Evolutionary conservation across 1,140 invertebrate species (phyloP).

Genomic region (Microplitis demolitor): DNA sequence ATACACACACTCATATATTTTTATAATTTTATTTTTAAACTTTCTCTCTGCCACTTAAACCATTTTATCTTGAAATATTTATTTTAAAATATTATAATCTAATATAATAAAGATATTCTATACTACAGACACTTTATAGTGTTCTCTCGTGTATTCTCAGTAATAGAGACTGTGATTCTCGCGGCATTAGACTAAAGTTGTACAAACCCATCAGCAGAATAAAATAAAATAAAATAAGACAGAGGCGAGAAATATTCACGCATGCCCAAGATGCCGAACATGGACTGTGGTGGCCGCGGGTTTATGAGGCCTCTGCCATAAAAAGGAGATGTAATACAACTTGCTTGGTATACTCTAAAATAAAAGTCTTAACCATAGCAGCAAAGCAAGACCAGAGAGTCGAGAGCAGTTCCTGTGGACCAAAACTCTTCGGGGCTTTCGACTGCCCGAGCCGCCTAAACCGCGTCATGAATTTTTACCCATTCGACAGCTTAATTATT

Average conservation of each 20-base stretch:
- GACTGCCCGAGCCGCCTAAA: too few relatives aligned
- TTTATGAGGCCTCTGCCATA: conserved; percentile 46
- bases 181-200: too few relatives aligned
- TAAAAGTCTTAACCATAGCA: too few relatives aligned
- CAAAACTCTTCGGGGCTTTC: too few relatives aligned
- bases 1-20: conserved; percentile 28
- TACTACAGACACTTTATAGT: not conserved
- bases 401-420: too few relatives aligned
- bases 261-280: conserved; percentile 42
- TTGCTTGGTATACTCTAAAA: conserved; percentile 10
- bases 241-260: conserved; percentile 42
- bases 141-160: not conserved
- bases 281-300: conserved; percentile 33
- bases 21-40: conserved; percentile 36
- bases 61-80: too few relatives aligned
- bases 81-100: too few relatives aligned
- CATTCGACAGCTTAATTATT: too few relatives aligned
- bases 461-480: too few relatives aligned
- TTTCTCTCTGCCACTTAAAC: not conserved
- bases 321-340: conserved; percentile 46
- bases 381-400: too few relatives aligned
- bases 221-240: not conserved
- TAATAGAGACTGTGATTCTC: too few relatives aligned
- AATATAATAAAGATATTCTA: too few relatives aligned
- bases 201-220: not conserved